These are phyloP conservation scores for Paralichthys olivaceus DNA, from an alignment of 2,113 vertebrate species.

Conservation along the genomic window DNA sequence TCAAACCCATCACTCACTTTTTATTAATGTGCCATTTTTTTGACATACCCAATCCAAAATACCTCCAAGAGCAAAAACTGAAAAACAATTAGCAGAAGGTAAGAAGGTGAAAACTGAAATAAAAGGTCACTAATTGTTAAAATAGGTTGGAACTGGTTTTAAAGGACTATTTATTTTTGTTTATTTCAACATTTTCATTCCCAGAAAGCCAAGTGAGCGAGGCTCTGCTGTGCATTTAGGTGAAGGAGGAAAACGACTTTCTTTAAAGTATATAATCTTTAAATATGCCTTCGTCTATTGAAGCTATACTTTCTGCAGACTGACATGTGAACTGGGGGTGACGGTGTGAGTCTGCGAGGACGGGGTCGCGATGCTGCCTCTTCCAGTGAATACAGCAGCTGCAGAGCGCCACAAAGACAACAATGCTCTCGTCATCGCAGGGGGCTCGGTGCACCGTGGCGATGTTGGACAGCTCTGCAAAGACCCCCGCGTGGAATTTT, in stretches of 20 bases:
- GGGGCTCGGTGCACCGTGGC: constrained; percentile 46
- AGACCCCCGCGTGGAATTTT: constrained; percentile 66
- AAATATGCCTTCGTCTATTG: not conserved
- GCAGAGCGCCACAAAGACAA: constrained; percentile 77
- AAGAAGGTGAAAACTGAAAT: not conserved
- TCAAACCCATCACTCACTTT: constrained; percentile 11
- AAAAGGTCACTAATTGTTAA: too few species aligned
- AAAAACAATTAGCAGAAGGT: not conserved
- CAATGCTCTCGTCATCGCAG: constrained; percentile 64
- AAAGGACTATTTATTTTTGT: not conserved
- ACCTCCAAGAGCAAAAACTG: not conserved
- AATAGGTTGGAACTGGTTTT: too few species aligned
- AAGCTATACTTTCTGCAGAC: not conserved
- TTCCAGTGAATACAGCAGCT: constrained; percentile 73
- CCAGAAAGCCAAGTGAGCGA: not conserved
- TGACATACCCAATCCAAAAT: constrained; percentile 2
- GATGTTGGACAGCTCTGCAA: constrained; percentile 70
- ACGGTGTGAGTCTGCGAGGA: constrained; percentile 35
- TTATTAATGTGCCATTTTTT: constrained; percentile 25
- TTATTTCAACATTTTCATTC: constrained; percentile 3
- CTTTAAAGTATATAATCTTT: too few species aligned
- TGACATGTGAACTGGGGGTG: constrained; percentile 36
- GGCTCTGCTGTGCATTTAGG: too few species aligned
- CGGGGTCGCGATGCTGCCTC: constrained; percentile 25
- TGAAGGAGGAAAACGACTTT: too few species aligned